Evolutionary conservation across 2,888 invertebrate species (phyloP).

Genomic region (Monopis laevigella): DNA sequence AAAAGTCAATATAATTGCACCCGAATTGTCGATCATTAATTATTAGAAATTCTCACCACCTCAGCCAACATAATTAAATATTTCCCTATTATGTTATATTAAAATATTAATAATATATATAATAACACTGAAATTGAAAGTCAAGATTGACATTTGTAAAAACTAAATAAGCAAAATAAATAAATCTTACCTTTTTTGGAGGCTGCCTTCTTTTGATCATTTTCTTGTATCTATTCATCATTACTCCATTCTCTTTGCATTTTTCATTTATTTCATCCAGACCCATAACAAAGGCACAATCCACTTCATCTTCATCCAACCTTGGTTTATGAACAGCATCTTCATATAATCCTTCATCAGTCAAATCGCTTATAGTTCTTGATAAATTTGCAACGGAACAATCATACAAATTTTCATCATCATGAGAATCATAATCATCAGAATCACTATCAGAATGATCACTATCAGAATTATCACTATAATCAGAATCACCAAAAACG

Average conservation of each 20-base stretch:
- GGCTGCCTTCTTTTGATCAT: slow-evolving; percentile 29
- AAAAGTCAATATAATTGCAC: too few species aligned
- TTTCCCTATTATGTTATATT: too few species aligned
- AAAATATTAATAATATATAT: too few species aligned
- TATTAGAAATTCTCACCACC: too few species aligned
- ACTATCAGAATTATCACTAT: slow-evolving; percentile 21
- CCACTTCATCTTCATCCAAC: slow-evolving; percentile 38
- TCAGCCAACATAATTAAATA: too few species aligned
- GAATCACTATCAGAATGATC: slow-evolving; percentile 23
- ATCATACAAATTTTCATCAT: slow-evolving; percentile 11
- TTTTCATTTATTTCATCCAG: background rate
- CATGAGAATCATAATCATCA: slow-evolving; percentile 28
- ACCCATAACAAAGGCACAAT: slow-evolving; percentile 28
- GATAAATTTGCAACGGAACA: slow-evolving; percentile 25
- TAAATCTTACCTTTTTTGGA: slow-evolving; percentile 38
- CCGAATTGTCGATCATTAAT: too few species aligned
- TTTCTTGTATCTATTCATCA: slow-evolving; percentile 36
- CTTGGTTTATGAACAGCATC: slow-evolving; percentile 16
- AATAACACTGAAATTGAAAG: too few species aligned
- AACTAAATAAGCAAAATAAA: slow-evolving; percentile 5
- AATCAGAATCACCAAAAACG: slow-evolving; percentile 32
- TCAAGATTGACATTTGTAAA: too few species aligned
- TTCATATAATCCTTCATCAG: slow-evolving; percentile 43
- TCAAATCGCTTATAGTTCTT: slow-evolving; percentile 43
- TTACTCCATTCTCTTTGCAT: slow-evolving; percentile 26